Percentiles rank a stretch among this genome's conserved stretches.
Evolutionary conservation across 2,888 invertebrate genomes (phyloP).

Genomic region (Drosophila monieri): DNA sequence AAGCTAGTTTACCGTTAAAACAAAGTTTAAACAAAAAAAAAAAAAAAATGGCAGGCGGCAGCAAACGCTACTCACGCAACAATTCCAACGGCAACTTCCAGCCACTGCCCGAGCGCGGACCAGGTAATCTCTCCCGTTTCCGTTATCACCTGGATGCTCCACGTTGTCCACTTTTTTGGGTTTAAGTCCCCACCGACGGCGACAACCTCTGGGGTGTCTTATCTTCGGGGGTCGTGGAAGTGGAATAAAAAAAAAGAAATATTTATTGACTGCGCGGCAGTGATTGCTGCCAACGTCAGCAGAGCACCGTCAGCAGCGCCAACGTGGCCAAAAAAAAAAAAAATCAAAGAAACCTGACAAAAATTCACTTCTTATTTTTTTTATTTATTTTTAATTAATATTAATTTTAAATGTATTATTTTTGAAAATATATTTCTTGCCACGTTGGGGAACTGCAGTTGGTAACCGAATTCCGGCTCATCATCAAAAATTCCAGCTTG

Average conservation of each 20-base stretch:
- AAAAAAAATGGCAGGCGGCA: constrained; percentile 82
- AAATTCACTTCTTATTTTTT: constrained; percentile 31
- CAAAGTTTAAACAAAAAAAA: not conserved
- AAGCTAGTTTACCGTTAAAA: constrained; percentile 36
- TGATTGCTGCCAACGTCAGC: constrained; percentile 64
- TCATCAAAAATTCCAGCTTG: constrained; percentile 33
- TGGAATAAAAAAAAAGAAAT: constrained; percentile 41
- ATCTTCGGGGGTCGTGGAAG: constrained; percentile 37
- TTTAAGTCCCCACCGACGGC: constrained; percentile 32
- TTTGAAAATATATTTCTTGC: constrained; percentile 12
- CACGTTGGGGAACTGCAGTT: constrained; percentile 32
- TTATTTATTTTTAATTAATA: not conserved
- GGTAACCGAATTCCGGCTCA: constrained; percentile 12
- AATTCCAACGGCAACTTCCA: constrained; percentile 81
- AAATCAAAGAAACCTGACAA: constrained; percentile 16
- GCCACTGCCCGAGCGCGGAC: constrained; percentile 83
- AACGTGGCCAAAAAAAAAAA: constrained; percentile 63
- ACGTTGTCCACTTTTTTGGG: constrained; percentile 46
- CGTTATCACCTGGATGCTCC: constrained; percentile 34
- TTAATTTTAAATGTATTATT: not conserved
- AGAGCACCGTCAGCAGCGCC: constrained; percentile 45
- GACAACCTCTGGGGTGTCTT: constrained; percentile 13
- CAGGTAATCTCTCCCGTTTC: constrained; percentile 78
- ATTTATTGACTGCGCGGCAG: constrained; percentile 37
- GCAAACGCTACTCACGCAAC: constrained; percentile 80